Evolutionary conservation across 2,888 invertebrate genomes (phyloP).

Genomic region (Nymphalis urticae): DNA sequence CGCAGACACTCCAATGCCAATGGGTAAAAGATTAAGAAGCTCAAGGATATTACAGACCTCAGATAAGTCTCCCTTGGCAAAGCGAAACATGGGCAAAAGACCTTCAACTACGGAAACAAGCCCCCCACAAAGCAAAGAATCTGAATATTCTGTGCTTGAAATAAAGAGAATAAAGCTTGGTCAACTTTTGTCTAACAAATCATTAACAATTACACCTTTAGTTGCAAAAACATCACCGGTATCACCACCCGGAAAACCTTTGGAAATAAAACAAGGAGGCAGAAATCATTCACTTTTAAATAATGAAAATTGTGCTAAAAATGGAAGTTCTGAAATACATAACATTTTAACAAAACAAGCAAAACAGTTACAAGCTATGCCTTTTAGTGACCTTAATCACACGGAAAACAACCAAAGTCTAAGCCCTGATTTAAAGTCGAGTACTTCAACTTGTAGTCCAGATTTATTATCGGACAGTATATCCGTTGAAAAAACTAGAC

Average conservation of each 20-base stretch:
- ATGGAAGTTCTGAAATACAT: conserved; percentile 78
- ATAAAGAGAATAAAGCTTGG: conserved; percentile 72
- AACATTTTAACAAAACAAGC: conserved; percentile 74
- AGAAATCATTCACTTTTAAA: conserved; percentile 68
- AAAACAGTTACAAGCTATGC: conserved; percentile 65
- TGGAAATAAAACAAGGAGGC: conserved; percentile 56
- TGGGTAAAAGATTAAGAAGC: conserved; percentile 72
- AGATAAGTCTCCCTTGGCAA: conserved; percentile 56
- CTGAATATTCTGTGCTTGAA: conserved; percentile 64
- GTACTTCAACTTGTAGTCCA: conserved; percentile 64
- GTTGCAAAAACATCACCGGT: conserved; percentile 52
- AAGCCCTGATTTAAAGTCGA: conserved; percentile 60
- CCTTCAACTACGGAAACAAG: conserved; percentile 54
- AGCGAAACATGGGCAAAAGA: conserved; percentile 60
- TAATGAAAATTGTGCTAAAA: conserved; percentile 75
- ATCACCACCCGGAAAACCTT: conserved; percentile 54
- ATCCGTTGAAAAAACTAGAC: conserved; percentile 58
- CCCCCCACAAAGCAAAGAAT: conserved; percentile 58
- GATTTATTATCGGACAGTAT: conserved; percentile 58
- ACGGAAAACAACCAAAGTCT: conserved; percentile 56
- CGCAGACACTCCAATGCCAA: conserved; percentile 53
- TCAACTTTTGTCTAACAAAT: conserved; percentile 68
- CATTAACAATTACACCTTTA: conserved; percentile 65
- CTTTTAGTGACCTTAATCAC: conserved; percentile 59
- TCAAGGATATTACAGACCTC: conserved; percentile 68